Base-by-base conservation (phyloP, 2,113 vertebrate species). In the Pelmatolapia mariae region DNA sequence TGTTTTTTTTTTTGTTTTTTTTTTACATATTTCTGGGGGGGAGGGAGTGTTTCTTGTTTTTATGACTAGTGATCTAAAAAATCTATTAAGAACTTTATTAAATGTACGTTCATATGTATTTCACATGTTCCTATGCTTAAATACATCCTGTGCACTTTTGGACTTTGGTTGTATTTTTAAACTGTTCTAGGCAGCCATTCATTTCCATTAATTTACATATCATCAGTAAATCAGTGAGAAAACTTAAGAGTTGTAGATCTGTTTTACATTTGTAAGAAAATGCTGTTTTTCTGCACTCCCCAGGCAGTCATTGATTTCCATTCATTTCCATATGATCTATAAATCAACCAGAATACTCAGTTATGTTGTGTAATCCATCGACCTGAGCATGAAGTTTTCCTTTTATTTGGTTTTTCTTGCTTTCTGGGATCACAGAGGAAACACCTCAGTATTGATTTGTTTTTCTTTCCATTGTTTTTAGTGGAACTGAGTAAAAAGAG, bases 1-100 rank as follows among this genome's bases (percentile, higher is more conserved):
- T 24, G 1, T 1, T 54, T 31, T 3, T 2, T 10, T 24, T 1
- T 10, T 24, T 1, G 1, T 4, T 5, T 26, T 4, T 26, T 4
- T 26, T 26, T 36, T 36, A 36, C 33, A 36, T 36, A 36, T 36
- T 36, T 36, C 8, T 3, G 8, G 7, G 31, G 31, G 33, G 6
- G 26, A 1, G 8, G 26, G 8, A 4, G 8, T 61, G 29, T 63
- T 63, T 33, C 59, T 1, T 63, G 29, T n/a, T 63, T 63, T 63
- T 36, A 63, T 0, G 18, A 19, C 31, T n/a, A 36, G 16, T 63
- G 59, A 19, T 33, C 16, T 63, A 63, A 36, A 63, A n/a, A 7
- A 33, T 36, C 16, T 63, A 33, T 36, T 63, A 63, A 1, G 31
- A 63, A 63, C 3, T 40, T 40, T 40, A 40, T 10, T 40, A 11